These are phyloP conservation scores for Pteropus rufus DNA, from an alignment of 2,797 vertebrate species.

Conservation along the genomic window DNA sequence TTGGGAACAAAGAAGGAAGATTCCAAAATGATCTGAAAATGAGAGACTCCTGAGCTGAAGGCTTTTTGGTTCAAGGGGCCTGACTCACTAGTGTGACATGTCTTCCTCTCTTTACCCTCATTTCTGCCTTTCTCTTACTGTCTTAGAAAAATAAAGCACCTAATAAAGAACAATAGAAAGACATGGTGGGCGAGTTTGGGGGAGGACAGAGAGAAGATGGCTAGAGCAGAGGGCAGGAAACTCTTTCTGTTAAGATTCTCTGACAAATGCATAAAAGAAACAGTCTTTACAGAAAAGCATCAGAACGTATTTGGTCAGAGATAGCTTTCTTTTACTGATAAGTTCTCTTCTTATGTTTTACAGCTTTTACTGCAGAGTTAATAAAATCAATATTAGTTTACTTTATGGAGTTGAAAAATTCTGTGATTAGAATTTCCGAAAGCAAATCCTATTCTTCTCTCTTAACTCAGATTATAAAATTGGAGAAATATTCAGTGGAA, in stretches of 20 bases:
- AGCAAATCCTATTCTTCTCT: conserved; percentile 13
- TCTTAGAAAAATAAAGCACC: not conserved
- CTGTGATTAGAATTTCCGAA: conserved; percentile 58
- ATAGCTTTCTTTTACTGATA: not conserved
- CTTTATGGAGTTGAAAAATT: conserved; percentile 42
- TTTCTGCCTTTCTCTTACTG: conserved; percentile 8
- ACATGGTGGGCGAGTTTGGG: not conserved
- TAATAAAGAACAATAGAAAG: not conserved
- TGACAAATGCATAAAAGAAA: not conserved
- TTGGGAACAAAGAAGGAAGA: not conserved
- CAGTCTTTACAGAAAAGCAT: not conserved
- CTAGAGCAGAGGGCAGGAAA: not conserved
- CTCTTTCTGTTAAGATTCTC: not conserved
- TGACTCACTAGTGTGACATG: conserved; percentile 8
- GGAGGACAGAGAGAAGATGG: not conserved
- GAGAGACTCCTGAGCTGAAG: not conserved
- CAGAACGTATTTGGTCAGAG: not conserved
- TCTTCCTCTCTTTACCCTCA: not conserved
- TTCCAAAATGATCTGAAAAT: not conserved
- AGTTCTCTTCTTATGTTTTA: not conserved
- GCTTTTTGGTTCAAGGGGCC: conserved; percentile 26
- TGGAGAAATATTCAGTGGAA: conserved; percentile 11
- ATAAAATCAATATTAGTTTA: conserved; percentile 48
- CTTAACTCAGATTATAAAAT: conserved; percentile 50
- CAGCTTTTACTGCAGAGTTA: not conserved